Evolutionary conservation across 1,140 invertebrate species (phyloP).

Genomic region (Scaptomyza pallida): DNA sequence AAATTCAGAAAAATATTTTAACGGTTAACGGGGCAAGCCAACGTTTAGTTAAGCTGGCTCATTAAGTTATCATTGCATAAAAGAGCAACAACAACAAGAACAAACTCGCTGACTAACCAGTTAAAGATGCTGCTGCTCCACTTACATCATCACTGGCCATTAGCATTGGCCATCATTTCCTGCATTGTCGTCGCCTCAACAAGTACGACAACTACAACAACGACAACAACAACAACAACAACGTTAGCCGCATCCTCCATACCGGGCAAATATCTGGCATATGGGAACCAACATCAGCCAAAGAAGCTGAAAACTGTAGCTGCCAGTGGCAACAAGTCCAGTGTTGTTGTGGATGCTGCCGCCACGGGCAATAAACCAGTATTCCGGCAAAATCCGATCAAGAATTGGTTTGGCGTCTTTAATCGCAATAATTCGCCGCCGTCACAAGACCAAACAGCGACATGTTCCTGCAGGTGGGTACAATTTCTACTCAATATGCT

Average conservation of each 20-base stretch:
- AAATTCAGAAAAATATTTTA: conserved; percentile 37
- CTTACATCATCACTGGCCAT: conserved; percentile 79
- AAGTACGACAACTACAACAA: conserved; percentile 15
- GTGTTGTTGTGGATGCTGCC: conserved; percentile 11
- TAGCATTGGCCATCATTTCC: conserved; percentile 75
- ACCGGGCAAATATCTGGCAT: conserved; percentile 81
- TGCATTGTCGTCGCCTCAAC: conserved; percentile 53
- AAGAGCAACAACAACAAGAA: conserved; percentile 14
- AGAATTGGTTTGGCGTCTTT: conserved; percentile 82
- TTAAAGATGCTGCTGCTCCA: conserved; percentile 77
- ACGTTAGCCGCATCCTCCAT: conserved; percentile 56
- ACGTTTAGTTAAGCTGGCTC: conserved; percentile 29
- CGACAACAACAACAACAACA: conserved; percentile 24
- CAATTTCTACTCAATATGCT: conserved; percentile 32
- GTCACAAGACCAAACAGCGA: conserved; percentile 73
- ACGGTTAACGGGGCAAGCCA: conserved; percentile 20
- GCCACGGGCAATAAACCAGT: conserved; percentile 66
- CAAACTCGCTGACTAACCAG: conserved; percentile 34
- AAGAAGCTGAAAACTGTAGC: conserved; percentile 60
- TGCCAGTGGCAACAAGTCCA: conserved; percentile 30
- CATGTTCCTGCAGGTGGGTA: conserved; percentile 81
- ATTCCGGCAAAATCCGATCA: conserved; percentile 82
- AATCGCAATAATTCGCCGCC: conserved; percentile 80
- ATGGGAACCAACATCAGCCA: conserved; percentile 64
- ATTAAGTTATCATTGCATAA: conserved; percentile 72